These are phyloP conservation scores for Hypanus sabinus DNA, from an alignment of 2,113 vertebrate genomes.

Conservation along the genomic window DNA sequence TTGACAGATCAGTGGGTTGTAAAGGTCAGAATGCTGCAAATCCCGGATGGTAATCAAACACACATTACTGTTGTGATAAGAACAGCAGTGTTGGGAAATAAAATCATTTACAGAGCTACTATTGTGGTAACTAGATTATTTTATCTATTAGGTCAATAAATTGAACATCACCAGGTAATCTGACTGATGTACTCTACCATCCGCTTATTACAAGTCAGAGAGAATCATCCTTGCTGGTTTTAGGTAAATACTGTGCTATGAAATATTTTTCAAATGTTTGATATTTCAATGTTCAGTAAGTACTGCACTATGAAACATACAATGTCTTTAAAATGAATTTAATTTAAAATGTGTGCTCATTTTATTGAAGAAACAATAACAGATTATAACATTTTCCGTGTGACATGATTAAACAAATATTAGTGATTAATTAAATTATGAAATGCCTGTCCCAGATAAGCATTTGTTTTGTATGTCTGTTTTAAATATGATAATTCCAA, in stretches of 20 bases:
- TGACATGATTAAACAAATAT: not conserved
- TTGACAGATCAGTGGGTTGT: slow-evolving; percentile 41
- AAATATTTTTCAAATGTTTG: not conserved
- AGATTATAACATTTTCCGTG: not conserved
- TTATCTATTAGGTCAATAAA: not conserved
- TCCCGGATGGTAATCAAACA: not conserved
- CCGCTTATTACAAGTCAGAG: slow-evolving; percentile 39
- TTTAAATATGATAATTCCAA: not conserved
- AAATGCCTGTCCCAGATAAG: not conserved
- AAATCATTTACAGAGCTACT: not conserved
- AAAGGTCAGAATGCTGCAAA: slow-evolving; percentile 40
- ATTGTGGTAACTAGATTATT: not conserved
- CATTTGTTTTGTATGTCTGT: not conserved
- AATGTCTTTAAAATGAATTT: slow-evolving; percentile 5
- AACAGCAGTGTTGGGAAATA: not conserved
- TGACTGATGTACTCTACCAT: slow-evolving; percentile 36
- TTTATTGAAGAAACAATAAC: not conserved
- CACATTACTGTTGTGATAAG: not conserved
- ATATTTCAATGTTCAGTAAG: not conserved
- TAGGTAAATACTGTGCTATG: not conserved
- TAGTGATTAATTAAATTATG: not conserved
- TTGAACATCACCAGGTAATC: not conserved
- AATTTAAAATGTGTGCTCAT: slow-evolving; percentile 41
- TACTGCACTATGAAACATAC: not conserved
- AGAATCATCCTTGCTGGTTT: slow-evolving; percentile 30